phyloP scores from a whole-genome alignment of 2,113 vertebrate genomes.

The Terrapene triunguis region DNA sequence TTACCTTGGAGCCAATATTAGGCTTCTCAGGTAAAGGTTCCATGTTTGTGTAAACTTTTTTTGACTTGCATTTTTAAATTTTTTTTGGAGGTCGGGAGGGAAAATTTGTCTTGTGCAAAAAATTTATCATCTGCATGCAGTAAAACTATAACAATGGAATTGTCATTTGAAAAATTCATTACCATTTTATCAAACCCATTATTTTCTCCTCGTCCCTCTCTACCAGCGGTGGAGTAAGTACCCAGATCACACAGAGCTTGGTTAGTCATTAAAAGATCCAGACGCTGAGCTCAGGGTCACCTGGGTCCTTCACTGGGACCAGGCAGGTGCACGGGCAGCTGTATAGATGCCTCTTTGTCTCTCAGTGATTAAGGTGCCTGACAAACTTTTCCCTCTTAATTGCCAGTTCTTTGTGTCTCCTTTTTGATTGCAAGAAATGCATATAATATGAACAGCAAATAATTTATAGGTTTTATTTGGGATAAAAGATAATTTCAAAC shows the following conservation, averaged over 20 bases:
- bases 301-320: background rate
- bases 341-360: background rate
- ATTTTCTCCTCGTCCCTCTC: background rate
- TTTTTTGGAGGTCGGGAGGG: background rate
- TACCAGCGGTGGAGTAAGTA: background rate
- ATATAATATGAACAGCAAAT: background rate
- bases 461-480: background rate
- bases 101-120: background rate
- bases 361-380: background rate
- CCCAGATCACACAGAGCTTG: background rate
- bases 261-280: background rate
- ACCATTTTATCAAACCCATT: background rate
- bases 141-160: background rate
- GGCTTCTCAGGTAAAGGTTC: background rate
- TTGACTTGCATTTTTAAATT: background rate
- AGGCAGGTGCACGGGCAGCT: background rate
- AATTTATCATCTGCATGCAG: too few species aligned
- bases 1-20: conserved; percentile 9
- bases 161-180: background rate
- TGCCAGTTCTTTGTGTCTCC: background rate
- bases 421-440: background rate
- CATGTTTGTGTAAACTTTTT: background rate
- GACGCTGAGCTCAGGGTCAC: background rate
- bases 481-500: background rate
- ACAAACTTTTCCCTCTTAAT: background rate